These are phyloP conservation scores for Mylabris sibirica DNA, from an alignment of 2,888 invertebrate genomes.

Conservation along the genomic window DNA sequence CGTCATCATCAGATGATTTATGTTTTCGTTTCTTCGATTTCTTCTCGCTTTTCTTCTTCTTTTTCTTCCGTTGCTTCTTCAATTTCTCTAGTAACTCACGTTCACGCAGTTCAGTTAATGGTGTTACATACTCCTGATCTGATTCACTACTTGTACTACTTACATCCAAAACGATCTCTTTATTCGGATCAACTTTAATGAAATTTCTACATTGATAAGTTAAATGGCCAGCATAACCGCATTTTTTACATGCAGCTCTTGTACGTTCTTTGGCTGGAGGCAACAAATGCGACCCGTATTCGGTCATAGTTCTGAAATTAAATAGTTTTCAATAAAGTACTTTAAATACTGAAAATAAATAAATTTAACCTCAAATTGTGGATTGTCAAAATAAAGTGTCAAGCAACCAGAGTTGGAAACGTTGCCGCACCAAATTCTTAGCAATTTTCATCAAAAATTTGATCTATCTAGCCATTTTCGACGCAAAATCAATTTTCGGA, in stretches of 20 bases:
- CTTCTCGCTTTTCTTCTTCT: constrained; percentile 65
- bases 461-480: too few species aligned
- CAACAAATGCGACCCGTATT: constrained; percentile 62
- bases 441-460: not conserved
- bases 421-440: not conserved
- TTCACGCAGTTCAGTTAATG: constrained; percentile 80
- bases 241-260: constrained; percentile 92
- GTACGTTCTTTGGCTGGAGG: constrained; percentile 74
- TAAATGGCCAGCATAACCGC: constrained; percentile 94
- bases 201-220: constrained; percentile 97
- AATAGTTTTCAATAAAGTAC: not conserved
- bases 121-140: constrained; percentile 82
- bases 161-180: constrained; percentile 91
- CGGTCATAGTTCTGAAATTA: constrained; percentile 42
- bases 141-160: constrained; percentile 94
- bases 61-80: constrained; percentile 68
- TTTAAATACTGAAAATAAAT: not conserved
- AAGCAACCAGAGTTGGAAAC: not conserved
- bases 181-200: constrained; percentile 91
- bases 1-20: constrained; percentile 47
- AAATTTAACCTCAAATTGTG: not conserved
- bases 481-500: not conserved
- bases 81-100: constrained; percentile 78
- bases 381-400: not conserved
- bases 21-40: constrained; percentile 56